phyloP scores from a whole-genome alignment of 2,113 vertebrate species.

The Orcinus orca region DNA sequence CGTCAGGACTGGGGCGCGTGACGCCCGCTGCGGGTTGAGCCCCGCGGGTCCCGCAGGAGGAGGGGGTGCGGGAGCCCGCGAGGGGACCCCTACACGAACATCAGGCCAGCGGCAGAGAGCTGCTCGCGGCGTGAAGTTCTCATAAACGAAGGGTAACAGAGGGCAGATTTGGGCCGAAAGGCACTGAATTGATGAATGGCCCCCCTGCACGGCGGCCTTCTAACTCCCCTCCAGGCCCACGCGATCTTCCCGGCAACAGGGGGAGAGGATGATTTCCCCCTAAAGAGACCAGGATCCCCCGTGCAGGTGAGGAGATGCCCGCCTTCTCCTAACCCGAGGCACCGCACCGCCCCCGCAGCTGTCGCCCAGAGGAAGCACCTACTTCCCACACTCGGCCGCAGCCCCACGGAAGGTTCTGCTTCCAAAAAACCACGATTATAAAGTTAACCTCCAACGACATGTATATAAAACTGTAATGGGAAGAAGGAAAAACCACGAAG shows the following conservation, averaged over 20 bases:
- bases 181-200: too few relatives aligned
- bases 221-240: neutral
- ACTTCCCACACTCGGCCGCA: neutral
- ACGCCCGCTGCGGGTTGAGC: neutral
- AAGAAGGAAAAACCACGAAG: neutral
- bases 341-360: fast-evolving
- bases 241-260: neutral
- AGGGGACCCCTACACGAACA: fast-evolving
- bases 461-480: fast-evolving
- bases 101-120: neutral
- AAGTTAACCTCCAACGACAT: neutral
- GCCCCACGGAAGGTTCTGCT: neutral
- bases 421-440: neutral
- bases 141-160: fast-evolving
- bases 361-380: neutral
- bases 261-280: neutral
- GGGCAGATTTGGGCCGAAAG: fast-evolving
- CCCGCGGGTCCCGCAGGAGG: neutral
- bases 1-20: neutral
- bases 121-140: neutral
- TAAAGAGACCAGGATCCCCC: neutral
- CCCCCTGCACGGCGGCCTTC: neutral
- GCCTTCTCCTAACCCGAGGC: neutral
- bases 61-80: too few relatives aligned
- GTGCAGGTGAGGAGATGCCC: neutral